These are phyloP conservation scores for Heliconius himera DNA, from an alignment of 1,140 invertebrate species.

Conservation along the genomic window DNA sequence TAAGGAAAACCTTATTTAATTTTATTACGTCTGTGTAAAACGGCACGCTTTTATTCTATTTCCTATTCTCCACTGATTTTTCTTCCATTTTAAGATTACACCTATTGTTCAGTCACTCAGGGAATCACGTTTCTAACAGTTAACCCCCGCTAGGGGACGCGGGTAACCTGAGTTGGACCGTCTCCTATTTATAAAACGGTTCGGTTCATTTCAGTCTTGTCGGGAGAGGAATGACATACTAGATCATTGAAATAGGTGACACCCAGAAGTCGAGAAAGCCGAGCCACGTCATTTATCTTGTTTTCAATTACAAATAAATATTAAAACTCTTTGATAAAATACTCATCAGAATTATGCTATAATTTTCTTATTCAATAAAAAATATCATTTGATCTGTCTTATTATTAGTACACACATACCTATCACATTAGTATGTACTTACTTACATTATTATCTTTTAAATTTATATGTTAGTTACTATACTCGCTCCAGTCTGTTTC, in stretches of 20 bases:
- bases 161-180: slow-evolving; percentile 61
- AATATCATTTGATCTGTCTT: no score
- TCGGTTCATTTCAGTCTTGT: slow-evolving; percentile 58
- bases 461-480: no score
- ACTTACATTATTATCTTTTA: no score
- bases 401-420: no score
- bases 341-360: neutral
- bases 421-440: no score
- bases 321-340: neutral
- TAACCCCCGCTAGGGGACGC: slow-evolving; percentile 58
- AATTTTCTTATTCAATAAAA: no score
- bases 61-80: slow-evolving; percentile 50
- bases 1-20: slow-evolving; percentile 33
- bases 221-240: slow-evolving; percentile 44
- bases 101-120: slow-evolving; percentile 69
- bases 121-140: slow-evolving; percentile 69
- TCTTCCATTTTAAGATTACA: slow-evolving; percentile 66
- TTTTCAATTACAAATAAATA: neutral
- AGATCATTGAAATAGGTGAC: slow-evolving; percentile 26
- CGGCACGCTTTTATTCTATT: slow-evolving; percentile 35
- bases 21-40: slow-evolving; percentile 34
- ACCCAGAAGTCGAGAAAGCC: neutral
- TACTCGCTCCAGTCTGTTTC: no score
- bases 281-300: neutral
- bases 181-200: slow-evolving; percentile 65